Evolutionary conservation across 1,140 invertebrate genomes (phyloP).

Genomic region (Mya arenaria): DNA sequence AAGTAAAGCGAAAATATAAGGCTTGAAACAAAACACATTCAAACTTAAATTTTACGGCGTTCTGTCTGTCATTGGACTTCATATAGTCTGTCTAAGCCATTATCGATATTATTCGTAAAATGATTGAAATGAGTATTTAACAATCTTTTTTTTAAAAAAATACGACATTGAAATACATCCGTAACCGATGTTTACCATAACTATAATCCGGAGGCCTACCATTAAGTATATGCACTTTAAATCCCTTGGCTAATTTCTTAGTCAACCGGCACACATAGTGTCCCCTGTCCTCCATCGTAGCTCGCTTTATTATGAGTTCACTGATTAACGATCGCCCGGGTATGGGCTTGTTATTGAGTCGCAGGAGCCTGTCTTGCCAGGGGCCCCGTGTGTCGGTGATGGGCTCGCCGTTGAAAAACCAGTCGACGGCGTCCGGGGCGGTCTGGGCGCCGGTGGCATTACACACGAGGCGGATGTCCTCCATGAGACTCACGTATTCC

Average conservation of each 20-base stretch:
- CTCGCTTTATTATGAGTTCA: conserved; percentile 40
- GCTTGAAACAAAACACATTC: neutral
- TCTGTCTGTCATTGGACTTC: neutral
- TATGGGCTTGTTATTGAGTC: conserved; percentile 30
- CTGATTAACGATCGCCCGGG: conserved; percentile 48
- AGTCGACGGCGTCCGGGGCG: conserved; percentile 69
- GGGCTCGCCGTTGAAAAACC: conserved; percentile 62
- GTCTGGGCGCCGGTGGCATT: conserved; percentile 65
- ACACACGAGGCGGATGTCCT: conserved; percentile 62
- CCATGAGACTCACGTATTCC: conserved; percentile 62
- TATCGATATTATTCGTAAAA: neutral
- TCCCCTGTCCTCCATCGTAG: conserved; percentile 25
- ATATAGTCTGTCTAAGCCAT: neutral
- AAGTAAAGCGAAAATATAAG: neutral
- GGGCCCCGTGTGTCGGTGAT: conserved; percentile 22
- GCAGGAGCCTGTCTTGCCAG: neutral
- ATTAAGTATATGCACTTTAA: conserved; percentile 47
- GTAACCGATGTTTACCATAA: neutral
- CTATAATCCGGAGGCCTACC: neutral
- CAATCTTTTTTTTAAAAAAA: neutral
- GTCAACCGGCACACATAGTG: conserved; percentile 43
- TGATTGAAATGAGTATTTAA: too few relatives aligned
- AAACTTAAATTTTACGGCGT: neutral
- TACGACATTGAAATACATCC: neutral
- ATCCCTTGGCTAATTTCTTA: conserved; percentile 29